A percentile compares a stretch with the other conserved stretches of the same genome.
phyloP scores from a whole-genome alignment of 92 coral and sea anemone genomes.

The Palythoa grandis region DNA sequence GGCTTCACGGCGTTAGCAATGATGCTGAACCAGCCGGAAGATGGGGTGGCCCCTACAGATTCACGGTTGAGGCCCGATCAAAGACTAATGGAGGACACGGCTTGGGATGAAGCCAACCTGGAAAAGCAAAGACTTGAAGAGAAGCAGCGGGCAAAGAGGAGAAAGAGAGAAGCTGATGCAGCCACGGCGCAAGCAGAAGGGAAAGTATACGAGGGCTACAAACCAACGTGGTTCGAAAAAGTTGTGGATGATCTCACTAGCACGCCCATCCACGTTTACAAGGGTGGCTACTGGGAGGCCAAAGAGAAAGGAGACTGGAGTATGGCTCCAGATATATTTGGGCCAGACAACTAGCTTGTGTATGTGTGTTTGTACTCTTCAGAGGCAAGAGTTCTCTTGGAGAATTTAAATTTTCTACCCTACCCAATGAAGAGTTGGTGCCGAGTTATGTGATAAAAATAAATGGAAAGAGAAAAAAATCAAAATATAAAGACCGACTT shows the following conservation, averaged over 20 bases:
- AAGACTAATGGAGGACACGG: constrained; percentile 89
- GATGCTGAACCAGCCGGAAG: constrained; percentile 82
- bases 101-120: constrained; percentile 97
- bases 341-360: constrained; percentile 13
- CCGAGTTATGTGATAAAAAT: neutral
- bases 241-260: constrained; percentile 82
- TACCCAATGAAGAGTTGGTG: neutral
- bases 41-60: constrained; percentile 84
- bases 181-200: constrained; percentile 84
- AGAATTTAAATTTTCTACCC: neutral
- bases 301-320: constrained; percentile 94
- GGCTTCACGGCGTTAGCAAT: constrained; percentile 89
- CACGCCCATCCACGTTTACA: constrained; percentile 87
- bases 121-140: constrained; percentile 95
- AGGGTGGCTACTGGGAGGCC: constrained; percentile 99
- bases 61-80: constrained; percentile 96
- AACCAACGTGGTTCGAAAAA: constrained; percentile 95
- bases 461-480: too few relatives aligned
- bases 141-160: constrained; percentile 88
- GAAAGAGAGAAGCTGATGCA: constrained; percentile 86
- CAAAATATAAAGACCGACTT: neutral
- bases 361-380: neutral
- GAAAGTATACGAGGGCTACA: constrained; percentile 88
- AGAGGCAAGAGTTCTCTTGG: neutral
- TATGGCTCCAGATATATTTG: constrained; percentile 88